phyloP scores from a whole-genome alignment of 2,888 invertebrate species.

The Coleophora deauratella region DNA sequence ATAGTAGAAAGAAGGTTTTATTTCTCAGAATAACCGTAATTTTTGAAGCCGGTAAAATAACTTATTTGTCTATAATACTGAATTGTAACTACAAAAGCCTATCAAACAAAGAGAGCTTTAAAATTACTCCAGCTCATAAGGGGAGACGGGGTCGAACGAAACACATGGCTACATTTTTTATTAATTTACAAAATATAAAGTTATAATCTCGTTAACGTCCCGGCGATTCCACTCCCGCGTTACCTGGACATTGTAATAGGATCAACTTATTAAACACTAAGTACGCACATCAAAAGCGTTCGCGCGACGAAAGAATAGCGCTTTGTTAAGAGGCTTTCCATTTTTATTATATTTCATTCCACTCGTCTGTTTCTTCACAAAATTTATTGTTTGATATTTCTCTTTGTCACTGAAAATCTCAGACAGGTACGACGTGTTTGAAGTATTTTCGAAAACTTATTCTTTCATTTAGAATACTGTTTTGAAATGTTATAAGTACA shows the following conservation, averaged over 20 bases:
- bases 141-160: conserved; percentile 29
- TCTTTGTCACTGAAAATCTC: too few species aligned
- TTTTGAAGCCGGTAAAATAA: too few species aligned
- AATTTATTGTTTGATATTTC: conserved; percentile 10
- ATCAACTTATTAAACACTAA: conserved; percentile 74
- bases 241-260: conserved; percentile 73
- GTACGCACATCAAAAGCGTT: conserved; percentile 72
- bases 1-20: too few species aligned
- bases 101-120: conserved; percentile 4
- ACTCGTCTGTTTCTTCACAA: conserved; percentile 22
- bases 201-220: conserved; percentile 70
- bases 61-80: too few species aligned
- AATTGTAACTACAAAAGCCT: conserved; percentile 1
- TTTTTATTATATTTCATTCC: conserved; percentile 23
- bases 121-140: conserved; percentile 1
- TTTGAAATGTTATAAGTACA: too few species aligned
- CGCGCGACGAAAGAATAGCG: conserved; percentile 50
- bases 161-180: conserved; percentile 60
- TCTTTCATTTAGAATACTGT: too few species aligned
- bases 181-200: conserved; percentile 71
- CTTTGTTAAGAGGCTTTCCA: conserved; percentile 61
- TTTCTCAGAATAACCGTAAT: too few species aligned
- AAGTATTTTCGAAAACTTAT: too few species aligned
- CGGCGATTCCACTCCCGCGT: conserved; percentile 57
- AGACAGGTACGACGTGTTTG: too few species aligned